A percentile compares a stretch with the other conserved stretches of the same genome.
Conservation (phyloP, 2,113 vertebrate species). For the Picathartes gymnocephalus region DNA sequence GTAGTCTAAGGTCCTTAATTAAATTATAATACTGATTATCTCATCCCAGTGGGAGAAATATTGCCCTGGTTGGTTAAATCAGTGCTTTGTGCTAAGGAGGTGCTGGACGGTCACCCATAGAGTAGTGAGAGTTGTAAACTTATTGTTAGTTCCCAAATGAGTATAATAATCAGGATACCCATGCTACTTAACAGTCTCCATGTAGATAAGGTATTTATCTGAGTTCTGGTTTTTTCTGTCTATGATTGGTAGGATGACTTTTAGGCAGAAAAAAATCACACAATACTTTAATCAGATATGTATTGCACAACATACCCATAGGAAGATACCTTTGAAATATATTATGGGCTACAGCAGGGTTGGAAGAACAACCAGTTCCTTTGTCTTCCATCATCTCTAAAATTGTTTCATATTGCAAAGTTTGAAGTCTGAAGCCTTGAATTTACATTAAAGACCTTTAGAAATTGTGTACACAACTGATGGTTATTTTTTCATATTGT, state of each 20-base stretch:
- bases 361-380: not conserved
- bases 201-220: not conserved
- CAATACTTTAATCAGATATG: not conserved
- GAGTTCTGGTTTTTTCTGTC: not conserved
- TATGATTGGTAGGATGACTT: not conserved
- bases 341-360: not conserved
- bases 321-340: not conserved
- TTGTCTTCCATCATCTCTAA: not conserved
- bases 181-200: not conserved
- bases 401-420: not conserved
- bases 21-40: not conserved
- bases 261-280: not conserved
- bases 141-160: not conserved
- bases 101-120: not conserved
- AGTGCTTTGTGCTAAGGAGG: not conserved
- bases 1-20: not conserved
- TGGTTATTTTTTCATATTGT: not conserved
- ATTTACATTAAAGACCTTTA: not conserved
- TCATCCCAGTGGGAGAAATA: not conserved
- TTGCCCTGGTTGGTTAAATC: not conserved
- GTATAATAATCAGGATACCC: not conserved
- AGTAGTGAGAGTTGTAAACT: not conserved
- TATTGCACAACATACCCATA: not conserved
- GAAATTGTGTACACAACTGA: not conserved
- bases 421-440: not conserved